These are phyloP conservation scores for Amazonetta brasiliensis DNA, from an alignment of 2,797 vertebrate species.

Conservation along the genomic window DNA sequence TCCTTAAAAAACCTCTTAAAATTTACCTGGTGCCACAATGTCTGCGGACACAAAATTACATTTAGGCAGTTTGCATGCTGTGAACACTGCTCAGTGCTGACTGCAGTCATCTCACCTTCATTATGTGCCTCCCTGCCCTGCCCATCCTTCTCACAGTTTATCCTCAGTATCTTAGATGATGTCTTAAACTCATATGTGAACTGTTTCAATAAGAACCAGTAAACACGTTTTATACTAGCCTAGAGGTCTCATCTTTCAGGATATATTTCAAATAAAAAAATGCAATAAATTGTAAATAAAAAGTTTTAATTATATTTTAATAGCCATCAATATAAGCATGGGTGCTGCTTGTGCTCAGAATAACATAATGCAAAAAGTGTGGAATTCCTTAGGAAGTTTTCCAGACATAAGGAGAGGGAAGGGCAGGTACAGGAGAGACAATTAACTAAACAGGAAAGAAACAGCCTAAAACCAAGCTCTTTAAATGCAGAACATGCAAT, in stretches of 20 bases:
- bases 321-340: not conserved
- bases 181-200: not conserved
- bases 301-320: not conserved
- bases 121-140: not conserved
- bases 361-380: not conserved
- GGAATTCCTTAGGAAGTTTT: not conserved
- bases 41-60: rapidly evolving
- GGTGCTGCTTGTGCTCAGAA: not conserved
- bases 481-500: not conserved
- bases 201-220: not conserved
- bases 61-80: rapidly evolving
- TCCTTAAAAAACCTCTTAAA: not conserved
- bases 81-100: not conserved
- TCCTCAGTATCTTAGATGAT: not conserved
- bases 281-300: not conserved
- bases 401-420: not conserved
- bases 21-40: not conserved
- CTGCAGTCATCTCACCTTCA: not conserved
- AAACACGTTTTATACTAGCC: not conserved
- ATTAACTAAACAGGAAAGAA: not conserved
- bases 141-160: not conserved
- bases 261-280: not conserved
- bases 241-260: not conserved
- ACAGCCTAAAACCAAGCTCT: not conserved
- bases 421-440: not conserved